Evolutionary conservation across 2,113 vertebrate genomes (phyloP).

Genomic region (Rhynchopsitta pachyrhyncha): DNA sequence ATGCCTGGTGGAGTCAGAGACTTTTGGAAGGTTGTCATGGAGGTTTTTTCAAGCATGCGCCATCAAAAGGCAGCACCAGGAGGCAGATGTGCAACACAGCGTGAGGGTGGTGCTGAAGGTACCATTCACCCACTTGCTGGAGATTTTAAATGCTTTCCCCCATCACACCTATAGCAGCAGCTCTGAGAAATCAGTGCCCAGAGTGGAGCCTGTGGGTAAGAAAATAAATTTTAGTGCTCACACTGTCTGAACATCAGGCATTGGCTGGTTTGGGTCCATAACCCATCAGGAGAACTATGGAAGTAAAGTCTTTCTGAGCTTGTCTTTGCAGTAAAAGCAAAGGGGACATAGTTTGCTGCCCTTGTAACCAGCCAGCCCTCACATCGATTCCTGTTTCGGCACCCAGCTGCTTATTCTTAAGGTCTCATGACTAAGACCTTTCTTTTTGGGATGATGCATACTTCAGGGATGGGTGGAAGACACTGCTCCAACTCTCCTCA

Average conservation of each 20-base stretch:
- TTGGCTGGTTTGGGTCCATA: background rate
- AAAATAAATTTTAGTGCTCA: background rate
- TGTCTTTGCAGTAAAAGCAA: background rate
- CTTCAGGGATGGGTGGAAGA: background rate
- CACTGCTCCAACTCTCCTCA: background rate
- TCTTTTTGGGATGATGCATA: background rate
- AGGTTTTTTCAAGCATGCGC: background rate
- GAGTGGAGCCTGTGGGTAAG: background rate
- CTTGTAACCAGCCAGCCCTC: background rate
- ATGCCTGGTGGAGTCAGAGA: background rate
- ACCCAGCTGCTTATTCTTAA: background rate
- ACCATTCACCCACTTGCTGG: background rate
- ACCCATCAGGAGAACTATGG: background rate
- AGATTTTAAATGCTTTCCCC: background rate
- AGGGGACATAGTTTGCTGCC: background rate
- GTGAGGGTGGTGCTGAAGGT: background rate
- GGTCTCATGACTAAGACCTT: background rate
- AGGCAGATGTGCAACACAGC: background rate
- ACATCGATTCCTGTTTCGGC: background rate
- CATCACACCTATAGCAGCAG: background rate
- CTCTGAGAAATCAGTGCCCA: background rate
- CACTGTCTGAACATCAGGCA: background rate
- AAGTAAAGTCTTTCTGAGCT: background rate
- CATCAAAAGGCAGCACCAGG: background rate
- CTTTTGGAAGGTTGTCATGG: constrained; percentile 7